Evolutionary conservation across 1,140 invertebrate species (phyloP), one percentile per base, ranked within the genome.

Genomic region (Linepithema humile): DNA sequence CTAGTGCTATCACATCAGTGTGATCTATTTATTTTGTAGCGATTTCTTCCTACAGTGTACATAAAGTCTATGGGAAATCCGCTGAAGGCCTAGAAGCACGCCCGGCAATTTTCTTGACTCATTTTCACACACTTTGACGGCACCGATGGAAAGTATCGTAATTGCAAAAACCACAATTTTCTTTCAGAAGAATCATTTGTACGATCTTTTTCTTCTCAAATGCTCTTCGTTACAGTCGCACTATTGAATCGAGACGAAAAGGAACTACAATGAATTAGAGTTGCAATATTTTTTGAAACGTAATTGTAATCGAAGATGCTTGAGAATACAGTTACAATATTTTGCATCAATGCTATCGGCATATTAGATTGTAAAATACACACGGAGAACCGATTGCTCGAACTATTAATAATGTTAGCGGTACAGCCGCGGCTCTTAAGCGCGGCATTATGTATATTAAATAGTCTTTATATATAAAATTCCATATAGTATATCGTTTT

Each of bases 291-390:
- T 75, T 45, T 32, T 0, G 2, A 5, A 53, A 74, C 29, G 23
- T 20, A 5, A 59, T 43, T 62, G 3, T 32, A 74, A 43, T 4
- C n/a, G 10, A 75, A 23, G 1, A 35, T 32, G 29, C n/a, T 75
- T 6, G 62, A 74, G 45, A 12, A 32, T 59, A 7, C 17, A 26
- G n/a, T 53, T 53, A 15, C 20, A 35, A 35, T 20, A 35, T 23
- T 70, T 74, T 40, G 55, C 26, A 62, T 74, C 40, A 53, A 17
- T 73, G 70, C 17, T 17, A 6, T 74, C 12, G 5, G 38, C n/a
- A 40, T 15, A 43, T 20, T n/a, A n/a, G n/a, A n/a, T 20, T 4
- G 9, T 20, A 10, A 17, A 40, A 64, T 12, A 43, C 7, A 9
- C 6, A 32, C 10, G 26, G 7, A 20, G 12, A 75, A 75, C 1